Conservation (phyloP, 2,888 invertebrate genomes). For the Epinotia demarniana region DNA sequence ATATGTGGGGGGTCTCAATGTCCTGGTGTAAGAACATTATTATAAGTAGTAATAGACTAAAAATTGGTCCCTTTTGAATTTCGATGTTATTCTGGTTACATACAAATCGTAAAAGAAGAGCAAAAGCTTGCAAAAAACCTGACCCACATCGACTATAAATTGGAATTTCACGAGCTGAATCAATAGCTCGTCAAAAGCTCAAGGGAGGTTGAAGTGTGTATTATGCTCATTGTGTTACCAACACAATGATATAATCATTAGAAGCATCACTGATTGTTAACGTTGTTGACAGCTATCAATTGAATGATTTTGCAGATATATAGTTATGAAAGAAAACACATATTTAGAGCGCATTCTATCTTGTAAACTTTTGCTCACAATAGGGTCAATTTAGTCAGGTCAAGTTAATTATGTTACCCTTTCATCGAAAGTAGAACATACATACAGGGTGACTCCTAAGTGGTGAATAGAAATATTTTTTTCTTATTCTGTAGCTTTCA, state of each 20-base stretch:
- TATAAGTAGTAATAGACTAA: no score
- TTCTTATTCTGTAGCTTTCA: no score
- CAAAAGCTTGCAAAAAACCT: conserved; percentile 6
- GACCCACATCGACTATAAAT: neutral
- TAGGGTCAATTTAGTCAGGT: neutral
- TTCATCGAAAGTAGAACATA: no score
- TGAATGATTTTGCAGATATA: neutral
- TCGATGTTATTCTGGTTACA: neutral
- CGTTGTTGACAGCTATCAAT: neutral
- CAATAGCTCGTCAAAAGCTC: neutral
- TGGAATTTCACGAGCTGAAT: neutral
- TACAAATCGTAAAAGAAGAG: neutral
- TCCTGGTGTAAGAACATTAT: no score
- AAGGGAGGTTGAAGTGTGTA: neutral
- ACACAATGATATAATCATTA: neutral
- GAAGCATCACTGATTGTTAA: neutral
- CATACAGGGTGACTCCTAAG: no score
- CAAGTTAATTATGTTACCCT: no score
- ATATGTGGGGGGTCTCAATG: no score
- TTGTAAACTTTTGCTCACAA: neutral
- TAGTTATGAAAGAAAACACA: neutral
- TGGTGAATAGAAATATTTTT: no score
- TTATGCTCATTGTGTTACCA: neutral
- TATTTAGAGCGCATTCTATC: neutral
- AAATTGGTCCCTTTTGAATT: no score